Conservation (phyloP, 1,140 invertebrate genomes). For the Orius laevigatus region DNA sequence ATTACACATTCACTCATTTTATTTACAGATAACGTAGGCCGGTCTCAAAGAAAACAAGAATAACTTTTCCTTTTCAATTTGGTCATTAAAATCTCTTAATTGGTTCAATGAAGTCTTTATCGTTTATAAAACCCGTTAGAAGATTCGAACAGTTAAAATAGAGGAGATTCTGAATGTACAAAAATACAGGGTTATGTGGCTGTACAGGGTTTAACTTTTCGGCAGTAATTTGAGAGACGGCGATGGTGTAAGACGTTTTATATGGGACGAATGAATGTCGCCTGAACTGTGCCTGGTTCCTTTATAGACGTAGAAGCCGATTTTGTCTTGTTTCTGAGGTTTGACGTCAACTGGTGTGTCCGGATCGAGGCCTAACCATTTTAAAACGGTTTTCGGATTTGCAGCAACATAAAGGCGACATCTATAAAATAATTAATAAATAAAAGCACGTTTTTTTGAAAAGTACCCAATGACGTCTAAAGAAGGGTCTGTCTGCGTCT, state of each 20-base stretch:
- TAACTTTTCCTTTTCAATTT: too few relatives aligned
- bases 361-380: slow-evolving; percentile 17
- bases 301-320: background rate
- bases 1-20: too few relatives aligned
- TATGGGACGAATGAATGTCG: background rate
- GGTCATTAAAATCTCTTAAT: too few relatives aligned
- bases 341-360: slow-evolving; percentile 1
- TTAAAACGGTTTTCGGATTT: slow-evolving; percentile 17
- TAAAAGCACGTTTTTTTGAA: background rate
- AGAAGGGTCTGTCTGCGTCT: slow-evolving; percentile 5
- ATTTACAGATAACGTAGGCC: too few relatives aligned
- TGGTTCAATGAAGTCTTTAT: too few relatives aligned
- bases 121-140: too few relatives aligned
- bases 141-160: too few relatives aligned
- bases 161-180: too few relatives aligned
- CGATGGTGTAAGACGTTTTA: background rate
- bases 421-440: background rate
- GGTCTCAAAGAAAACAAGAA: too few relatives aligned
- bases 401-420: slow-evolving; percentile 16
- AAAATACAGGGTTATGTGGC: too few relatives aligned
- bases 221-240: slow-evolving; percentile 5
- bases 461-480: slow-evolving; percentile 10
- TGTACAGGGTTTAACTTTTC: slow-evolving; percentile 1
- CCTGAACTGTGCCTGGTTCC: slow-evolving; percentile 2
- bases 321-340: background rate